Evolutionary conservation across 2,113 vertebrate species (phyloP), one percentile per base, ranked within the genome.

Genomic region (Myrmophylax atrothorax): DNA sequence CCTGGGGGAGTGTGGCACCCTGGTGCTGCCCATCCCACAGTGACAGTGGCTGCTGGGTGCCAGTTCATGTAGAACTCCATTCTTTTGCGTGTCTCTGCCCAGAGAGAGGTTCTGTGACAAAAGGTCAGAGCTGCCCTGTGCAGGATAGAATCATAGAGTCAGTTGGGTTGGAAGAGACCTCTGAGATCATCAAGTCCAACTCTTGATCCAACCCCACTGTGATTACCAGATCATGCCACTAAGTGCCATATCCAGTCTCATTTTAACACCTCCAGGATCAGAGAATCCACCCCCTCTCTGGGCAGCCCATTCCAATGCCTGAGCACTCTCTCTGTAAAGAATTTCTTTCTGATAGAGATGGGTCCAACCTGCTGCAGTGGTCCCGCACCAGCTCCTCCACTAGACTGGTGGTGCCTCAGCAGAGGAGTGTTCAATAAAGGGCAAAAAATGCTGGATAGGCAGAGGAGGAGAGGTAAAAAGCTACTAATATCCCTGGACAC

Each of bases 401-500:
- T 9, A 8, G 13, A 17, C 42, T 12, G 50, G 5, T 1, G 20
- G n/a, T 1, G 2, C 66, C 74, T 46, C 18, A 3, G 18, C 40
- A 19, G 22, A 49, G 23, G 10, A 14, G 9, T 1, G 17, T 4
- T 35, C 18, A 37, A 11, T 2, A 25, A 55, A 46, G 6, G 58
- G 40, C 4, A 64, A 60, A 76, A 94, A 77, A 37, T 14, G 9
- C 15, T 3, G 1, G 9, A 13, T 4, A 33, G 29, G 23, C 31
- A 78, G 31, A 35, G 15, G 3, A 70, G 4, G 26, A 42, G 15
- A 4, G 22, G 11, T 2, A 4, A n/a, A 72, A 55, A 16, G 5
- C 0, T 0, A 53, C 9, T 62, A 77, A 16, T 5, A 62, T 25
- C 2, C 4, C 28, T 40, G 33, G 0, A 62, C 13, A 78, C 18